phyloP scores from a whole-genome alignment of 1,140 invertebrate species.

The Micrasema longulum region DNA sequence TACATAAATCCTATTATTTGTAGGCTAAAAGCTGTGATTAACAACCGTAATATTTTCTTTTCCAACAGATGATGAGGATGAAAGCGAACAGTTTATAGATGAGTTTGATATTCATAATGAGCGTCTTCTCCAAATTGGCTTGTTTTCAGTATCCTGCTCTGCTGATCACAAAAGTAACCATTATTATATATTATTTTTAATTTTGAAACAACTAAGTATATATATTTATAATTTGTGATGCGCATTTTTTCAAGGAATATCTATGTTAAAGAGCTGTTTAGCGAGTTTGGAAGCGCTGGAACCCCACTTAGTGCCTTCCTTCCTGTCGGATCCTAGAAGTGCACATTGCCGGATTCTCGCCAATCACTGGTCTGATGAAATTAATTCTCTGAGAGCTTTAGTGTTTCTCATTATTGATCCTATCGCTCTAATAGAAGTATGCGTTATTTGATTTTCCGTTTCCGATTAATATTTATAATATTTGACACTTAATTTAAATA shows the following conservation, averaged over 20 bases:
- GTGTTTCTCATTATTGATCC: conserved; percentile 76
- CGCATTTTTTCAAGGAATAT: conserved; percentile 68
- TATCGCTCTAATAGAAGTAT: conserved; percentile 73
- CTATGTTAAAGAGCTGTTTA: conserved; percentile 71
- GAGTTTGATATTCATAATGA: conserved; percentile 76
- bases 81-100: conserved; percentile 60
- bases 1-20: too few relatives aligned
- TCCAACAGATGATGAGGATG: conserved; percentile 5
- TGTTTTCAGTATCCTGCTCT: conserved; percentile 77
- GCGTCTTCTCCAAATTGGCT: conserved; percentile 74
- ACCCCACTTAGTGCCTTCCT: conserved; percentile 72
- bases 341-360: conserved; percentile 66
- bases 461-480: too few relatives aligned
- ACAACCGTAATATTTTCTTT: conserved; percentile 12
- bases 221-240: conserved; percentile 18
- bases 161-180: conserved; percentile 70
- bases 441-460: too few relatives aligned
- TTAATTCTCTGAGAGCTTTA: conserved; percentile 68
- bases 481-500: too few relatives aligned
- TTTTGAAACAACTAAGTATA: conserved; percentile 28
- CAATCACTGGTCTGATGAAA: conserved; percentile 71
- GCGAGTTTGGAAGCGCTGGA: conserved; percentile 76
- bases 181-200: conserved; percentile 32
- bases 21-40: too few relatives aligned
- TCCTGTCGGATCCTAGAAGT: conserved; percentile 65